A percentile compares a stretch with the other conserved stretches of the same genome.
Evolutionary conservation across 2,113 vertebrate species (phyloP).

Genomic region (Clinocottus analis): DNA sequence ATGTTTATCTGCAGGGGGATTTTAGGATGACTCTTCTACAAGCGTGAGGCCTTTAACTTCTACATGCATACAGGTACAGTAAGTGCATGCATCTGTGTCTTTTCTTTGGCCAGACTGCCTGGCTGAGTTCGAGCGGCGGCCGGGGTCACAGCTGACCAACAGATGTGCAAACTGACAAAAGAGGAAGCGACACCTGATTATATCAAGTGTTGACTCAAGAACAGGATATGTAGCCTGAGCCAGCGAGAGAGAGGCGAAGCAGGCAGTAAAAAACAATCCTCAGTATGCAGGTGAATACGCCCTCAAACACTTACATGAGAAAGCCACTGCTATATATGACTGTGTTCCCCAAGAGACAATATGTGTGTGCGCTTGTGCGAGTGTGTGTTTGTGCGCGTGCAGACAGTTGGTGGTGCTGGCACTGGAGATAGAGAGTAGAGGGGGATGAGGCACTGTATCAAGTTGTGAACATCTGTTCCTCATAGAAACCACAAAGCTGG

Average conservation of each 20-base stretch:
- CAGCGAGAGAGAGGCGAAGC: slow-evolving; percentile 36
- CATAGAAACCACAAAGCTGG: slow-evolving; percentile 85
- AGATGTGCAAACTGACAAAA: slow-evolving; percentile 63
- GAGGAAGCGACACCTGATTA: slow-evolving; percentile 75
- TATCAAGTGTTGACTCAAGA: slow-evolving; percentile 75
- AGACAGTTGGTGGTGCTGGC: slow-evolving; percentile 84
- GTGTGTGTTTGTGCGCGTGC: slow-evolving; percentile 45
- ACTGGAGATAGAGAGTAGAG: slow-evolving; percentile 81
- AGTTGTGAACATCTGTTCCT: slow-evolving; percentile 88
- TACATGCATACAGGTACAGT: not conserved
- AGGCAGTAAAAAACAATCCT: slow-evolving; percentile 46
- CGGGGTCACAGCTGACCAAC: slow-evolving; percentile 44
- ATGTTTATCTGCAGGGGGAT: not conserved
- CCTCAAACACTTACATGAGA: slow-evolving; percentile 23
- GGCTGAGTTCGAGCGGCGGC: not conserved
- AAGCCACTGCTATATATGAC: slow-evolving; percentile 36
- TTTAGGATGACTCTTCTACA: not conserved
- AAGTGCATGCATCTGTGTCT: not conserved
- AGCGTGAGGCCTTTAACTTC: not conserved
- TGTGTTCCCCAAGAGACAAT: slow-evolving; percentile 53
- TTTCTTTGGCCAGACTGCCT: slow-evolving; percentile 10
- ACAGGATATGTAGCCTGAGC: slow-evolving; percentile 55
- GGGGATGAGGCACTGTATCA: slow-evolving; percentile 84
- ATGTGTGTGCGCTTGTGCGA: not conserved
- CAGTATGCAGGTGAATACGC: slow-evolving; percentile 49